These are phyloP conservation scores for Rafetus swinhoei DNA, from an alignment of 2,113 vertebrate species.

Conservation along the genomic window DNA sequence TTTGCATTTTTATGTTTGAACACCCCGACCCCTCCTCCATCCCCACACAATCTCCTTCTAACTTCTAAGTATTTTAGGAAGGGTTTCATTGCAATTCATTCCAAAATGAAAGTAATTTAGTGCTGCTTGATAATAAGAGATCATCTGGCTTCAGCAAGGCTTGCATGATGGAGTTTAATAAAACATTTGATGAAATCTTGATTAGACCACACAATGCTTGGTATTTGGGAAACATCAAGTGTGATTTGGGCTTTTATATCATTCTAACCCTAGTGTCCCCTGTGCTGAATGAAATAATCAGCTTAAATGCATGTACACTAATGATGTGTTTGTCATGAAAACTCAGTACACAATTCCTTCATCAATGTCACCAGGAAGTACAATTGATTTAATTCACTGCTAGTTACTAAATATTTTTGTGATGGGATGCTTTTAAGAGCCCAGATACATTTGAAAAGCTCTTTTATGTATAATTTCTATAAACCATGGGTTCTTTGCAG, in stretches of 20 bases:
- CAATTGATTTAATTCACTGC: constrained; percentile 75
- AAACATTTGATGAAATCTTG: constrained; percentile 89
- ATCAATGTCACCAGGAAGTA: constrained; percentile 74
- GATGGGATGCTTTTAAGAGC: constrained; percentile 63
- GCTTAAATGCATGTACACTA: constrained; percentile 86
- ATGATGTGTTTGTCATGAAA: constrained; percentile 92
- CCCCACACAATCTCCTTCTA: constrained; percentile 41
- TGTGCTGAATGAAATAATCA: constrained; percentile 93
- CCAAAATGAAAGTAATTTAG: constrained; percentile 85
- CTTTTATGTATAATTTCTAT: constrained; percentile 60
- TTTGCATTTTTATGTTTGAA: constrained; percentile 59
- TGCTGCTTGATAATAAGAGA: constrained; percentile 87
- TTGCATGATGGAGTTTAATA: constrained; percentile 79
- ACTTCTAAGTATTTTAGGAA: constrained; percentile 85
- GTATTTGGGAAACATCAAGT: constrained; percentile 84
- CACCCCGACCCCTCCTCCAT: constrained; percentile 11
- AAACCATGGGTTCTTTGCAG: constrained; percentile 23
- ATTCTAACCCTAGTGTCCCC: constrained; percentile 83
- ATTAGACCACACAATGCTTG: constrained; percentile 84
- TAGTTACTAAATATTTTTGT: constrained; percentile 72
- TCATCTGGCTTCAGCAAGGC: constrained; percentile 85
- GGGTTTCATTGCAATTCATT: constrained; percentile 90
- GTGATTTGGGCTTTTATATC: constrained; percentile 87
- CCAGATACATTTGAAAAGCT: constrained; percentile 64
- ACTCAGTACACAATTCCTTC: constrained; percentile 82